A percentile compares a stretch with the other conserved stretches of the same genome.
Conservation (phyloP, 2,113 vertebrate genomes). For the Canis aureus region DNA sequence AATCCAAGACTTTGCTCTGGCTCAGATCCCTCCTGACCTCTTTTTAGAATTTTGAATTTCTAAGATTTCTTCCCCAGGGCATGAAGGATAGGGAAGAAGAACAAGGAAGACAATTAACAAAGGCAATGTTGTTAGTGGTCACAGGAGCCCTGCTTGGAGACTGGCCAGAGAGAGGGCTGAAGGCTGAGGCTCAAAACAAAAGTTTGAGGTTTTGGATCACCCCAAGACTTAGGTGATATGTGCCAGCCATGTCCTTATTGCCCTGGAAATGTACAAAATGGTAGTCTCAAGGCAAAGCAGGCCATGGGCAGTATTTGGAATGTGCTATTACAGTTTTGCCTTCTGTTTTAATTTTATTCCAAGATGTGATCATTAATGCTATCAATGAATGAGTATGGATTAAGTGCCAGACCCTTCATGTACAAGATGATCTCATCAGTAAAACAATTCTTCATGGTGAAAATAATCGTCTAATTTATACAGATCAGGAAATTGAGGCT, state of each 20-base stretch:
- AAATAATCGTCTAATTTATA: neutral
- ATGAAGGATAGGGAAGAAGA: neutral
- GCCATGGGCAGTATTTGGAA: neutral
- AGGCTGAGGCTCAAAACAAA: neutral
- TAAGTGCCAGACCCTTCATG: neutral
- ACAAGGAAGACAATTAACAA: constrained; percentile 1
- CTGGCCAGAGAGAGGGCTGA: neutral
- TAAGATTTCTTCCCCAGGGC: constrained; percentile 27
- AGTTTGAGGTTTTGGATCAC: neutral
- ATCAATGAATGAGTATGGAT: neutral
- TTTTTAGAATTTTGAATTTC: constrained; percentile 38
- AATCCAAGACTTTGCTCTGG: constrained; percentile 26
- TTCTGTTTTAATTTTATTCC: constrained; percentile 31
- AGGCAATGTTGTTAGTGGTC: neutral
- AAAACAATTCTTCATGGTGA: neutral
- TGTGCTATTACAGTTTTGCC: neutral
- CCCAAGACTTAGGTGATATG: neutral
- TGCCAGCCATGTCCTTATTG: neutral
- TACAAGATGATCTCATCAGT: neutral
- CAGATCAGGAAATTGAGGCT: constrained; percentile 28
- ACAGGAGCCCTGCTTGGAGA: neutral
- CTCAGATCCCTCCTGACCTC: neutral
- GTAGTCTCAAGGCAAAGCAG: neutral
- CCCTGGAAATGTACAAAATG: neutral
- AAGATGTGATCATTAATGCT: neutral